Conservation (phyloP, 1,140 invertebrate genomes). For the Oedothorax gibbosus region DNA sequence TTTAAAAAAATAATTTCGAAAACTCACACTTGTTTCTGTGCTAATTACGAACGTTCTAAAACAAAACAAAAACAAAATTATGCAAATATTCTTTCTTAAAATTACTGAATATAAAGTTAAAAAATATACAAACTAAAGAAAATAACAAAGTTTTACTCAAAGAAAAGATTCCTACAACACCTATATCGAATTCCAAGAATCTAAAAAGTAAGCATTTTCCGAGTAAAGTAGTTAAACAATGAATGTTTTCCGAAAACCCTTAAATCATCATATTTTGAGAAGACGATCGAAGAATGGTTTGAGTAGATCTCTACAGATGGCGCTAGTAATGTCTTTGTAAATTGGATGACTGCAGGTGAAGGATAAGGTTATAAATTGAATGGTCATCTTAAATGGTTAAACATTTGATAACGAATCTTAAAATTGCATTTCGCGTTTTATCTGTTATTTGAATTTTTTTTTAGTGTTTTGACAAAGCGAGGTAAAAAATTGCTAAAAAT, state of each 20-base stretch:
- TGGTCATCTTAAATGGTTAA: background rate
- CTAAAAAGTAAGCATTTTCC: constrained; percentile 47
- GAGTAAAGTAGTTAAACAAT: constrained; percentile 29
- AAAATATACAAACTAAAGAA: background rate
- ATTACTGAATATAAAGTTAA: background rate
- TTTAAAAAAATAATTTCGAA: no score
- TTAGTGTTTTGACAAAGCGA: no score
- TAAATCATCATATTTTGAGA: constrained; percentile 49
- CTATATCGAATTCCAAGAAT: constrained; percentile 29
- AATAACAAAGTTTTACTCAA: background rate
- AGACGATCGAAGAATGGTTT: constrained; percentile 38
- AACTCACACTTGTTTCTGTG: no score
- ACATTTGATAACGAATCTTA: no score
- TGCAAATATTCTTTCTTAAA: constrained; percentile 18
- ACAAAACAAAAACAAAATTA: no score
- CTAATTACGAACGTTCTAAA: no score
- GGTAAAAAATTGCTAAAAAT: no score
- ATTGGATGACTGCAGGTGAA: constrained; percentile 40
- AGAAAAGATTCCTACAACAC: background rate
- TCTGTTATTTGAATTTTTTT: no score
- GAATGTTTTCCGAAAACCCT: constrained; percentile 33
- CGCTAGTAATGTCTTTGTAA: background rate
- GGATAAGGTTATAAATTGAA: constrained; percentile 37
- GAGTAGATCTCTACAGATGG: constrained; percentile 3
- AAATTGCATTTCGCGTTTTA: no score